Evolutionary conservation across 2,888 invertebrate genomes (phyloP).

Genomic region (Isoperla grammatica): DNA sequence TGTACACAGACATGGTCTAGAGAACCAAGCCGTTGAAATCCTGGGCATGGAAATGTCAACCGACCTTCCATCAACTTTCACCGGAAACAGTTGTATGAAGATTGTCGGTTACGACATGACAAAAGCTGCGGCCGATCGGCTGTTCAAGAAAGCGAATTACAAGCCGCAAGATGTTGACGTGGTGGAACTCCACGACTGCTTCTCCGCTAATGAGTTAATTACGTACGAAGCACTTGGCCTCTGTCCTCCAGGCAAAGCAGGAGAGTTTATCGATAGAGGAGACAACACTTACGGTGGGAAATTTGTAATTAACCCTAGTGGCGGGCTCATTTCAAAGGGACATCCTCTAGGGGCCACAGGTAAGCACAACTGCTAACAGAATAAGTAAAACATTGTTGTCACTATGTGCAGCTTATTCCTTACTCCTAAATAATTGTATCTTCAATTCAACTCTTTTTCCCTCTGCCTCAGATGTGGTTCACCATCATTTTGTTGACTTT

Average conservation of each 20-base stretch:
- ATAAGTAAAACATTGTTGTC: too few relatives aligned
- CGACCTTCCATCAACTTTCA: conserved; percentile 80
- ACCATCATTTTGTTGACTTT: too few relatives aligned
- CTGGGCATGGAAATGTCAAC: conserved; percentile 96
- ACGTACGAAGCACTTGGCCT: conserved; percentile 96
- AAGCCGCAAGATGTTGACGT: conserved; percentile 83
- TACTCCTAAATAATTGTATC: too few relatives aligned
- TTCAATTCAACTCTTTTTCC: too few relatives aligned
- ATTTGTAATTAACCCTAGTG: conserved; percentile 97
- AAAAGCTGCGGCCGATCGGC: conserved; percentile 65
- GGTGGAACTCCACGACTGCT: conserved; percentile 96
- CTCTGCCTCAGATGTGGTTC: too few relatives aligned
- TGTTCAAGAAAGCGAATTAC: conserved; percentile 68
- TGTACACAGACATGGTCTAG: conserved; percentile 74
- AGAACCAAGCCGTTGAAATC: conserved; percentile 88
- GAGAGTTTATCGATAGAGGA: conserved; percentile 84
- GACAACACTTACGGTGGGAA: conserved; percentile 97
- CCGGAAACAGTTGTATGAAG: conserved; percentile 73
- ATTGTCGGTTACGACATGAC: conserved; percentile 93
- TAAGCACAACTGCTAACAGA: conserved; percentile 31
- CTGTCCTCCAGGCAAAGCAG: conserved; percentile 85
- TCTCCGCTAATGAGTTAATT: conserved; percentile 93
- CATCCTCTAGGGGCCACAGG: conserved; percentile 97
- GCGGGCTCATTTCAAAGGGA: conserved; percentile 97
- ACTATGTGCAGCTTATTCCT: too few relatives aligned